A percentile compares a stretch with the other conserved stretches of the same genome.
phyloP scores from a whole-genome alignment of 1,140 invertebrate species.

The Druon quercuslanigerum region DNA sequence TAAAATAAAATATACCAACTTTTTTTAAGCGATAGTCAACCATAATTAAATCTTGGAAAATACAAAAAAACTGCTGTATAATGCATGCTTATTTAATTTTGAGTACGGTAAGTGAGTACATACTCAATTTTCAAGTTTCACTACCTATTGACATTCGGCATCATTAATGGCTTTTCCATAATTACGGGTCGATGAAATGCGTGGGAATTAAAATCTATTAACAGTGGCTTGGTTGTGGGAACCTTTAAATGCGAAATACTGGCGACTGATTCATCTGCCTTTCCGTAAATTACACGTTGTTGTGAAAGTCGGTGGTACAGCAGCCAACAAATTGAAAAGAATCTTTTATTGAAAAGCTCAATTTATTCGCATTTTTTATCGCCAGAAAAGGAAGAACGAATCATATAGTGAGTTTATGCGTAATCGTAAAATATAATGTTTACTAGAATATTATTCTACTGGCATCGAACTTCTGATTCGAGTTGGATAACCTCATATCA shows the following conservation, averaged over 20 bases:
- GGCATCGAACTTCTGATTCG: too few species aligned
- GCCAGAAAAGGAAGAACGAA: not conserved
- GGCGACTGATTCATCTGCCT: not conserved
- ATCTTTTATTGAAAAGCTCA: slow-evolving; percentile 9
- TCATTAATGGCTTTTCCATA: too few species aligned
- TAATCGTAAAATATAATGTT: slow-evolving; percentile 12
- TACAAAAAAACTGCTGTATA: too few species aligned
- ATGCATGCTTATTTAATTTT: too few species aligned
- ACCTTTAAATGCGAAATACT: slow-evolving; percentile 5
- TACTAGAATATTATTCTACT: not conserved
- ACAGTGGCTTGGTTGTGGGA: not conserved
- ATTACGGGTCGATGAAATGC: not conserved
- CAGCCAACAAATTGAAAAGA: slow-evolving; percentile 4
- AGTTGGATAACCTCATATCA: too few species aligned
- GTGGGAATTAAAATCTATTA: slow-evolving; percentile 30
- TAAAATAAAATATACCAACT: too few species aligned
- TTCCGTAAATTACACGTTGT: slow-evolving; percentile 5
- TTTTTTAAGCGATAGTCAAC: too few species aligned
- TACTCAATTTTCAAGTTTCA: too few species aligned
- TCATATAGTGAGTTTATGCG: not conserved
- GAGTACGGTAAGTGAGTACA: too few species aligned
- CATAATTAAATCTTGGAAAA: too few species aligned
- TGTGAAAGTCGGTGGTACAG: not conserved
- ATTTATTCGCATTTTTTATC: slow-evolving; percentile 24
- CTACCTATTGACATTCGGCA: too few species aligned